Evolutionary conservation across 1,140 invertebrate species (phyloP), one percentile per base, ranked within the genome.

Genomic region (Cepaea nemoralis): DNA sequence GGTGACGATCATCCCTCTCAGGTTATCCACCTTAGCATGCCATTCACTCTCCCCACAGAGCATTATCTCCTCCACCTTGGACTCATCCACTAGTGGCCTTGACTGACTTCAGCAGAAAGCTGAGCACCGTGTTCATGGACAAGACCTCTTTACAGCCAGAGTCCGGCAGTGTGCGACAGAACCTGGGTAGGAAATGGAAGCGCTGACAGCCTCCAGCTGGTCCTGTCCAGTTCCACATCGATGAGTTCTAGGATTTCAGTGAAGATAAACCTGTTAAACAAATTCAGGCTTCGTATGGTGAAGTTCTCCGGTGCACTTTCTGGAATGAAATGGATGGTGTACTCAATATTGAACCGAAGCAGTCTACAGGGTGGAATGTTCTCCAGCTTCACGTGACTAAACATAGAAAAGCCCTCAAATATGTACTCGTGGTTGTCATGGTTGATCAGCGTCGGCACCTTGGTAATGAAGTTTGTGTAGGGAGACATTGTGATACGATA

Each of bases 391-490:
- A 95, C 95, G 91, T 99, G 98, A 0, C 98, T 97, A 70, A 99
- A 94, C 92, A 99, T 94, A 0, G 98, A 99, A 92, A 99, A 99
- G 24, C 98, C 98, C 92, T 99, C 98, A 91, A 99, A 99, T 42
- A 97, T 95, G 91, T 97, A 99, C 90, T 98, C 96, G 91, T 98
- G 97, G 70, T 96, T 86, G 83, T 99, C 97, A 87, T 98, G 95
- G 74, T 94, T 94, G 45, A 99, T 99, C 63, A 97, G 95, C 0
- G 98, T 99, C 0, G 97, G 97, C 10, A 95, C 75, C 48, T 79
- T 79, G 6, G 78, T 80, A 24, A 94, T 86, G 88, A 94, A 94
- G 89, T 95, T 95, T 48, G 93, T 94, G 0, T 92, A 91, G 12
- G 94, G 94, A 31, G 93, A 93, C 85, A 95, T 93, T 3, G 93